Evolutionary conservation across 2,888 invertebrate genomes (phyloP).

Genomic region (Zele albiditarsus): DNA sequence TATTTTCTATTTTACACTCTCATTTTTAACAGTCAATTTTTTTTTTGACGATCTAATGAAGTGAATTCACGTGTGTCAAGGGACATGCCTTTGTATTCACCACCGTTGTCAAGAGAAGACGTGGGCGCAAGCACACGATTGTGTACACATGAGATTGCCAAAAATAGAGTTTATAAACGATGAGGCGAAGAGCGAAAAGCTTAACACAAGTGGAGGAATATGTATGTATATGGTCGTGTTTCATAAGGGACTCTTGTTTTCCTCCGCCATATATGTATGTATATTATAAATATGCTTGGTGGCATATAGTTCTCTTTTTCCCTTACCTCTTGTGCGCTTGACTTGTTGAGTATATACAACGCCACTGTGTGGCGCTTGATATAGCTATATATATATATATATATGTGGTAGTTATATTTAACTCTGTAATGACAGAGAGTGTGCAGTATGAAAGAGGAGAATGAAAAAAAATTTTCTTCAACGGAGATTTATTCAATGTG

Average conservation of each 20-base stretch:
- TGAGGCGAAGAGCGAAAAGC: not conserved
- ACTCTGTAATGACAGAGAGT: not conserved
- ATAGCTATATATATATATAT: not conserved
- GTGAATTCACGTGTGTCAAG: slow-evolving; percentile 28
- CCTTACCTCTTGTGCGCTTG: not conserved
- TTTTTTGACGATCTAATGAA: not conserved
- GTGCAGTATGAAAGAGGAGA: not conserved
- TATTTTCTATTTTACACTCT: no score
- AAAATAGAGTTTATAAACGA: slow-evolving; percentile 16
- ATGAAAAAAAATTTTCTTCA: not conserved
- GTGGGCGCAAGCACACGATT: not conserved
- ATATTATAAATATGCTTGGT: not conserved
- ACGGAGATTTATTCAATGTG: not conserved
- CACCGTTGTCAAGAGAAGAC: slow-evolving; percentile 1
- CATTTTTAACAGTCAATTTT: not conserved
- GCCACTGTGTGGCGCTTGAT: not conserved
- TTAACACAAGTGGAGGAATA: not conserved
- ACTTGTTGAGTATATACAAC: slow-evolving; percentile 9
- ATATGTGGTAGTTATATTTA: not conserved
- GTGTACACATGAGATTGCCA: not conserved
- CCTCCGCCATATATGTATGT: not conserved
- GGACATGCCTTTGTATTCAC: slow-evolving; percentile 25
- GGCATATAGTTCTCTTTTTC: not conserved
- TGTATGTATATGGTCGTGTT: not conserved
- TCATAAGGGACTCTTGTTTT: not conserved